A percentile compares a stretch with the other conserved stretches of the same genome.
These are phyloP conservation scores for Brienomyrus longianalis DNA, from an alignment of 2,113 vertebrate genomes.

Conservation along the genomic window DNA sequence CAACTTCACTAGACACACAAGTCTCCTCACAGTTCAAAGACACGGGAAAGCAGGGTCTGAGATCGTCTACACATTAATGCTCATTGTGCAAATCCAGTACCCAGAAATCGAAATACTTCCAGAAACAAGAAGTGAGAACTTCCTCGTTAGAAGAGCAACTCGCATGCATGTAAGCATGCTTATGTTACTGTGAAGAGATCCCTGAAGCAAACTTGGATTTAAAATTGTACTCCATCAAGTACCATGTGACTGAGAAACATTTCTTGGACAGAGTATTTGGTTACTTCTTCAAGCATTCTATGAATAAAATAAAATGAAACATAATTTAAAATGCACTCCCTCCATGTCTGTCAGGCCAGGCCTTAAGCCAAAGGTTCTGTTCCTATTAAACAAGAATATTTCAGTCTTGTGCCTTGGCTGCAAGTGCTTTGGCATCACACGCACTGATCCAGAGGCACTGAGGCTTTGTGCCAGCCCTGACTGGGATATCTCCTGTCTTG, in stretches of 20 bases:
- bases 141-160: not conserved
- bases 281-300: not conserved
- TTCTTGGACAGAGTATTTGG: not conserved
- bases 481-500: not conserved
- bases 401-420: not conserved
- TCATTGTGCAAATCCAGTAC: not conserved
- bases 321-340: not conserved
- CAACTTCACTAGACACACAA: not conserved
- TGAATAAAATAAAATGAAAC: not conserved
- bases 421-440: constrained; percentile 11
- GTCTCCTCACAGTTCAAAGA: not conserved
- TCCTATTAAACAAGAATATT: constrained; percentile 20
- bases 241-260: not conserved
- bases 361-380: not conserved
- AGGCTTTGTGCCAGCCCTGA: not conserved
- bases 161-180: not conserved
- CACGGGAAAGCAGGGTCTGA: not conserved
- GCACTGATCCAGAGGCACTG: not conserved
- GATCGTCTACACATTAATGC: not conserved
- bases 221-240: not conserved
- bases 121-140: not conserved
- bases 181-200: not conserved
- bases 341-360: not conserved
- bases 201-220: not conserved
- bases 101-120: not conserved